Conservation (phyloP, 2,113 vertebrate species). For the Spea multiplicata region DNA sequence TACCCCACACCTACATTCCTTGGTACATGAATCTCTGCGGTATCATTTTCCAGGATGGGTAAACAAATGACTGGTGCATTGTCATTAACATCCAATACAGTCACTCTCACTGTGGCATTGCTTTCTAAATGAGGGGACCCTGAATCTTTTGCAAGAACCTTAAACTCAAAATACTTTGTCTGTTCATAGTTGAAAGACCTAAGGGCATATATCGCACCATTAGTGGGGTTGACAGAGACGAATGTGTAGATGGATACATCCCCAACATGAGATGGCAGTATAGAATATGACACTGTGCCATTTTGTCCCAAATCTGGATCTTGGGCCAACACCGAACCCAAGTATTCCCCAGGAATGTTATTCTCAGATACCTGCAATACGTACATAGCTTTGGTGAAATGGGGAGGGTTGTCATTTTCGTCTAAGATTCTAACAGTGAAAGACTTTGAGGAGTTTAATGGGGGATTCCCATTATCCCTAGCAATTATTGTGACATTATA, state of each 20-base stretch:
- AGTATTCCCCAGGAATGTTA: constrained; percentile 95
- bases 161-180: constrained; percentile 96
- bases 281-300: constrained; percentile 93
- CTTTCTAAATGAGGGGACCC: constrained; percentile 93
- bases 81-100: constrained; percentile 93
- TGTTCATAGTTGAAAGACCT: constrained; percentile 98
- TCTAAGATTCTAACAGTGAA: constrained; percentile 93
- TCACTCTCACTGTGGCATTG: constrained; percentile 90
- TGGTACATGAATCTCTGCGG: constrained; percentile 92
- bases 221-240: constrained; percentile 94
- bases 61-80: constrained; percentile 93
- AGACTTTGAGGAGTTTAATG: constrained; percentile 93
- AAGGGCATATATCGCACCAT: constrained; percentile 94
- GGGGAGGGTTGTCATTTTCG: constrained; percentile 94
- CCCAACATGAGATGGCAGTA: constrained; percentile 89
- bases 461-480: constrained; percentile 88
- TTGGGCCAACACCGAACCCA: constrained; percentile 92
- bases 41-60: constrained; percentile 90
- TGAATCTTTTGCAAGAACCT: constrained; percentile 90
- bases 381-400: constrained; percentile 92
- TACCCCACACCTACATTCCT: constrained; percentile 93
- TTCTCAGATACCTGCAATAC: constrained; percentile 95
- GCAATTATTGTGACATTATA: constrained; percentile 97
- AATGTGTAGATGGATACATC: constrained; percentile 97
- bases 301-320: constrained; percentile 95